These are phyloP conservation scores for Dioctria linearis DNA, from an alignment of 2,888 invertebrate genomes.

Conservation along the genomic window DNA sequence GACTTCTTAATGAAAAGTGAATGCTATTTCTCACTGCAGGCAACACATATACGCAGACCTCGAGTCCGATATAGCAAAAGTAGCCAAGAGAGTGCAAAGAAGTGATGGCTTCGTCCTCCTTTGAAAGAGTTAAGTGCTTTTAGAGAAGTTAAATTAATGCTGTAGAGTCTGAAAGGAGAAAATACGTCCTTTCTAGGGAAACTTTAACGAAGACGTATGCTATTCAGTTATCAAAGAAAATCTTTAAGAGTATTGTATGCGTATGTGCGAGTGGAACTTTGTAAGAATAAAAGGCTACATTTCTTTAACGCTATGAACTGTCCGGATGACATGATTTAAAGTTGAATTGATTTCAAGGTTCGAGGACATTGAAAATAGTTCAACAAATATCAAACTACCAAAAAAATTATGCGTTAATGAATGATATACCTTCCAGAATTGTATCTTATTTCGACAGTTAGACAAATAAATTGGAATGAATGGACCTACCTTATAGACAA, in stretches of 20 bases:
- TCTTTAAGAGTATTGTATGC: background rate
- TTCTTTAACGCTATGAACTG: too few relatives aligned
- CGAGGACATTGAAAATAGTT: background rate
- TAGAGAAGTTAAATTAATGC: constrained; percentile 47
- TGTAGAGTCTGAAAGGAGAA: constrained; percentile 30
- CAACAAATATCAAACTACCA: background rate
- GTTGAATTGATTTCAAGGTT: constrained; percentile 7
- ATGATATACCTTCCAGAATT: constrained; percentile 6
- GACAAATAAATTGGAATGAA: constrained; percentile 31
- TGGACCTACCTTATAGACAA: constrained; percentile 24
- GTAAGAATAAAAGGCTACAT: too few relatives aligned
- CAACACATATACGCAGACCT: constrained; percentile 21
- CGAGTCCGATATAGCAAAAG: constrained; percentile 8
- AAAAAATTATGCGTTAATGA: constrained; percentile 32
- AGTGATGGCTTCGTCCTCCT: constrained; percentile 37
- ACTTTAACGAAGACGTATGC: constrained; percentile 26
- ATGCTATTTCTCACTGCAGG: constrained; percentile 42
- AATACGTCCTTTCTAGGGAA: constrained; percentile 21
- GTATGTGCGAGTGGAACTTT: too few relatives aligned
- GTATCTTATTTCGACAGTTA: constrained; percentile 23
- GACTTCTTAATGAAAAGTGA: constrained; percentile 49
- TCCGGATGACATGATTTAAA: constrained; percentile 2
- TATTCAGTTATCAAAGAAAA: constrained; percentile 27
- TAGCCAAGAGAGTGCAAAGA: constrained; percentile 27
- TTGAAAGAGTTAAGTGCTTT: constrained; percentile 52